A percentile compares a stretch with the other conserved stretches of the same genome.
Conservation (phyloP, 2,888 invertebrate species). For the Artemia sinica region DNA sequence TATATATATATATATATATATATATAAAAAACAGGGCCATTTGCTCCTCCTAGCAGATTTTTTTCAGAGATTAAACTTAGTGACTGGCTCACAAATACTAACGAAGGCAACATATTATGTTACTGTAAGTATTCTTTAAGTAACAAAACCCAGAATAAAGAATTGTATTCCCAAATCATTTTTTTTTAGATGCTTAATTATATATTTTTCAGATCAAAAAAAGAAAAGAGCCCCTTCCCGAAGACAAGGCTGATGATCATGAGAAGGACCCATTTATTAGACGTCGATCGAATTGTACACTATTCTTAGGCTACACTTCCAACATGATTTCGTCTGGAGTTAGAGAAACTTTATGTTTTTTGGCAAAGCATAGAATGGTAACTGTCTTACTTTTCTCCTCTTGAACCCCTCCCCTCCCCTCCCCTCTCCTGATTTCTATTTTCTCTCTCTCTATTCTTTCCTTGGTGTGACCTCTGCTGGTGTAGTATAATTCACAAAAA, state of each 20-base stretch:
- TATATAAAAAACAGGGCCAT: too few species aligned
- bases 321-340: slow-evolving; percentile 91
- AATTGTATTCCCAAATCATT: too few species aligned
- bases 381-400: slow-evolving; percentile 21
- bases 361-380: slow-evolving; percentile 64
- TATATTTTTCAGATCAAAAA: slow-evolving; percentile 41
- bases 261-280: slow-evolving; percentile 63
- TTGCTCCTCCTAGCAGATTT: too few species aligned
- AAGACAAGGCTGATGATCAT: slow-evolving; percentile 45
- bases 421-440: neutral
- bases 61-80: too few species aligned
- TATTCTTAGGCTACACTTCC: slow-evolving; percentile 92
- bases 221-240: slow-evolving; percentile 47
- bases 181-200: slow-evolving; percentile 12
- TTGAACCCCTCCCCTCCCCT: neutral
- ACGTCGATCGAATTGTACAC: slow-evolving; percentile 64
- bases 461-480: neutral
- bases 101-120: too few species aligned
- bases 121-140: too few species aligned
- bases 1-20: too few species aligned
- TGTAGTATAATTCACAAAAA: too few species aligned
- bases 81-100: too few species aligned
- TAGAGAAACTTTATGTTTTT: slow-evolving; percentile 71
- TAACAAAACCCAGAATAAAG: too few species aligned
- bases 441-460: neutral